Base-by-base conservation (phyloP, 2,797 vertebrate species). In the Acanthornis magna region DNA sequence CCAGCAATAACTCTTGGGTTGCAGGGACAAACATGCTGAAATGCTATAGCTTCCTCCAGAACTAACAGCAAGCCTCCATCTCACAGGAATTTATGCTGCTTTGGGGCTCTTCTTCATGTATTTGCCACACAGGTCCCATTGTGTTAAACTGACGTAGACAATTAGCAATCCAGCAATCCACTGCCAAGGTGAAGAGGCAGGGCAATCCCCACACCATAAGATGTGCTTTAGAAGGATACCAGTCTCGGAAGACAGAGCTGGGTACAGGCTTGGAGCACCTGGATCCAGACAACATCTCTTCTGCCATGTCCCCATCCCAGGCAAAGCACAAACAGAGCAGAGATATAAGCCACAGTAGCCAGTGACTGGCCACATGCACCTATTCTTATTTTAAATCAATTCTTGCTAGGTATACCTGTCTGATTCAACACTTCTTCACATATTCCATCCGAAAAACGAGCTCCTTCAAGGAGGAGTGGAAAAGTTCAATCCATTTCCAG, bases 141-240 rank as follows among this genome's bases (percentile, higher is more conserved):
- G 80, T 54, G 21, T 60, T 40, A 76, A 82, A 61, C 0, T 70
- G 48, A 67, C 40, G 78, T 60, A 51, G 16, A 93, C 8, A 23
- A 80, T 77, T 75, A 80, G 9, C 16, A 89, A 78, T 42, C 73
- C 3, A 0, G 29, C 47, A 78, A 12, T 36, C 48, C 16, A 9
- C 61, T 71, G 29, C 32, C 0, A 0, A 80, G 51, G n/a, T 88
- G 61, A 93, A 68, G 34, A 78, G 25, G 30, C 23, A 74, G 43
- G 42, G 73, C 15, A 48, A 77, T 14, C 13, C 17, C 50, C 0
- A 4, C 26, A 48, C 9, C 0, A 0, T 7, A n/a, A 67, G 16
- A 40, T 34, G 29, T 18, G 15, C 65, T 78, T 63, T n/a, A 84
- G 25, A 50, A 47, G 12, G 38, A 76, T 10, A 20, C 29, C 11